These are phyloP conservation scores for Tauraco hartlaubi DNA, from an alignment of 2,797 vertebrate genomes.

Conservation along the genomic window DNA sequence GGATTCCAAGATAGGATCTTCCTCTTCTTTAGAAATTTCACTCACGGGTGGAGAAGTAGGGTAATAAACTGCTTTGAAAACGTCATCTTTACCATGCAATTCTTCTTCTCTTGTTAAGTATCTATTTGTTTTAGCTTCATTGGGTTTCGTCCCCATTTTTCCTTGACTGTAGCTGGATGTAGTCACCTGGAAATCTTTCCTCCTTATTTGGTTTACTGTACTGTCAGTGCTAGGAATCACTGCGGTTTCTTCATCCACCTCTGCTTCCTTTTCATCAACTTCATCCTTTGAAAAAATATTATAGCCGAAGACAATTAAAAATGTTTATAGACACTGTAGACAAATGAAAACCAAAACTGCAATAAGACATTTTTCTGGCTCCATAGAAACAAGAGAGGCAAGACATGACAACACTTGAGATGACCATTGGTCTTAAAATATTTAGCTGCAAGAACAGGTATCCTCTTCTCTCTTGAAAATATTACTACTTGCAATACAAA, in stretches of 20 bases:
- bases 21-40: slow-evolving; percentile 68
- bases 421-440: background rate
- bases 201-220: slow-evolving; percentile 75
- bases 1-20: slow-evolving; percentile 60
- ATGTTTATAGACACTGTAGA: background rate
- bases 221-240: slow-evolving; percentile 71
- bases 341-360: background rate
- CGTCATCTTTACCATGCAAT: slow-evolving; percentile 61
- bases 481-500: background rate
- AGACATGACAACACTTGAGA: slow-evolving; percentile 18
- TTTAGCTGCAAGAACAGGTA: background rate
- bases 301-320: slow-evolving; percentile 39
- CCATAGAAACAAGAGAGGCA: background rate
- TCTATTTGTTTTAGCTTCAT: slow-evolving; percentile 68
- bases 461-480: background rate
- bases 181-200: slow-evolving; percentile 74
- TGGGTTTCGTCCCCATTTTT: slow-evolving; percentile 44
- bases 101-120: slow-evolving; percentile 68
- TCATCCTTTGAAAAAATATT: slow-evolving; percentile 78
- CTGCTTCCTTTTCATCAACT: slow-evolving; percentile 67
- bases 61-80: slow-evolving; percentile 68
- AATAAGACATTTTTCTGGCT: background rate
- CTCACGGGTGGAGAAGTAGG: slow-evolving; percentile 67
- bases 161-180: slow-evolving; percentile 75
- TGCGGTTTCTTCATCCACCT: slow-evolving; percentile 56